Evolutionary conservation across 1,140 invertebrate genomes (phyloP), one percentile per base, ranked within the genome.

Genomic region (Drosophila punjabiensis): DNA sequence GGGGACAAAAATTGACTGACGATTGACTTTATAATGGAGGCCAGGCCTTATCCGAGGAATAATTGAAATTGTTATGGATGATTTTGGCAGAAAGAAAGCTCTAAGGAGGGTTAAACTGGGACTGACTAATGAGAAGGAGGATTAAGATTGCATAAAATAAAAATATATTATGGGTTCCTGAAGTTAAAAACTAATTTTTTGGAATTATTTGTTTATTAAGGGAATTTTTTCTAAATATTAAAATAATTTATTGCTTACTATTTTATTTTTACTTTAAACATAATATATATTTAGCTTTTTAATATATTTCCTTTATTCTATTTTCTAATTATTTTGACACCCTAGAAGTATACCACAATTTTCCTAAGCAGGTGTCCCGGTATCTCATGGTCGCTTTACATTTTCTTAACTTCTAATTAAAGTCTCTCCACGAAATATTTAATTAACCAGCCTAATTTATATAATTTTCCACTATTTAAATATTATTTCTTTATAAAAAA

Each of bases 21-120:
- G 48, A 77, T 77, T 66, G 64, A 77, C 74, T 70, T 48, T 77
- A 59, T 59, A 76, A 76, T 74, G 68, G 53, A 73, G 5, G 41
- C 60, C 20, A 65, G n/a, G 32, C 55, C 55, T 56, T 56, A 56
- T 56, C 14, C 5, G 55, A 30, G 60, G 41, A 64, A 67, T 65
- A 67, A 47, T 65, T 67, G 65, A 47, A 67, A 67, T 64, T 65
- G 43, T 41, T 64, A 35, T 11, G 9, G 33, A 4, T 41, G n/a
- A 13, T n/a, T 59, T 59, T 43, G 35, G 28, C 28, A 20, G 30
- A 33, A 32, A 10, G 18, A 61, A 41, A 41, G 63, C n/a, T 32
- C 6, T 8, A 10, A 60, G 37, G 58, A 43, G 58, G 37, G 1
- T 16, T 60, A 33, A 66, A 10, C 53, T 18, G 35, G 52, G 24